Percentiles rank a stretch among this genome's conserved stretches.
phyloP scores from a whole-genome alignment of 2,888 invertebrate genomes.

The Drepana falcataria region DNA sequence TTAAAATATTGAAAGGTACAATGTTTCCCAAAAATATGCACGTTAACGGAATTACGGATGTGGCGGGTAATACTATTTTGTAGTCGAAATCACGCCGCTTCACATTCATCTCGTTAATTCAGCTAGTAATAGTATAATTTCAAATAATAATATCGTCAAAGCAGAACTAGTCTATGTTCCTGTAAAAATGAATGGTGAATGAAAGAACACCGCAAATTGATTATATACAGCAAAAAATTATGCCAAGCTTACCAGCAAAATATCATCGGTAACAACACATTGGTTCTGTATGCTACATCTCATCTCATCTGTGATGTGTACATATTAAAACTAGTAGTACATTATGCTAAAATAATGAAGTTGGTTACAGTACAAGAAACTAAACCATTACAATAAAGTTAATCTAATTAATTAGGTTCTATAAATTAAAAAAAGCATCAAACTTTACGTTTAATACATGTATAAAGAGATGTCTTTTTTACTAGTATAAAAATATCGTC shows the following conservation, averaged over 20 bases:
- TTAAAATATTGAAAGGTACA: too few relatives aligned
- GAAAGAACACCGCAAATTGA: too few relatives aligned
- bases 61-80: too few relatives aligned
- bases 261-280: conserved; percentile 50
- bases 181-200: too few relatives aligned
- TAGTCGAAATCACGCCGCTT: too few relatives aligned
- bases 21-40: too few relatives aligned
- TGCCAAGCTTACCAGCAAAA: neutral
- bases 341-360: conserved; percentile 42
- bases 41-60: too few relatives aligned
- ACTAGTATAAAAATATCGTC: conserved; percentile 70
- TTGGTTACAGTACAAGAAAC: conserved; percentile 25
- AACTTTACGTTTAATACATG: conserved; percentile 25
- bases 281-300: conserved; percentile 34
- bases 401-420: conserved; percentile 21
- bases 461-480: conserved; percentile 48
- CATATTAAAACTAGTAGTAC: conserved; percentile 46
- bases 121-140: too few relatives aligned
- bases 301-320: conserved; percentile 48
- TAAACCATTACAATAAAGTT: conserved; percentile 22
- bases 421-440: conserved; percentile 23
- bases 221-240: conserved; percentile 21
- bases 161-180: too few relatives aligned
- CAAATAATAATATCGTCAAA: too few relatives aligned
- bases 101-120: too few relatives aligned